Base-by-base conservation (phyloP, 2,888 invertebrate species). In the Strigamia maritima region DNA sequence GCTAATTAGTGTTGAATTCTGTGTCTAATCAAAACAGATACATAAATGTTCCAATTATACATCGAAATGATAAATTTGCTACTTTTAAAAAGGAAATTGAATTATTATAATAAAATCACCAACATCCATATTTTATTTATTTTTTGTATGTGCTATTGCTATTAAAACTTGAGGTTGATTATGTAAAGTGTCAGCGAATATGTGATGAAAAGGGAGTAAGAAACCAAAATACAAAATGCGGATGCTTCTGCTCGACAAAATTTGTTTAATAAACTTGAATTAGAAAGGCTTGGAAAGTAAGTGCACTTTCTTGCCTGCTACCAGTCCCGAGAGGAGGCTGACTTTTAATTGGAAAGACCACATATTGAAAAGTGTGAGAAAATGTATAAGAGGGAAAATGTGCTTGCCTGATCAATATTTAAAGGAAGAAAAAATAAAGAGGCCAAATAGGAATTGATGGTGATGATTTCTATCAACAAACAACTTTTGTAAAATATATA, bases 271-370 rank as follows among this genome's bases (percentile, higher is more conserved):
- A 65, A 65, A 65, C 65, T 65, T 24, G 65, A 65, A 65, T 65
- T 65, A 65, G 65, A 24, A 65, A 28, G 26, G 10, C 26, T 24
- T 65, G 65, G 10, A 65, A 65, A 65, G 24, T 65, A 65, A 65
- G 65, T 65, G 65, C 65, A 65, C 65, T 65, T 26, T 65, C 6
- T 65, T 65, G 26, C 24, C 28, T 24, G 26, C 65, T 26, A 14
- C 65, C 26, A 65, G 65, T 65, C 65, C 65, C 65, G 65, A 12
- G 65, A 65, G 65, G 16, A 65, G 24, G 65, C 65, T 26, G 65
- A 65, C 65, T 65, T 65, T 65, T 65, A 65, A 65, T 65, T 65
- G 65, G 65, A 65, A 65, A 65, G 65, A 65, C 65, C 65, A 65
- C 65, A 65, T 22, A 65, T 65, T 65, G 65, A 65, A 65, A 65